These are phyloP conservation scores for Rhinichthys klamathensis DNA, from an alignment of 2,113 vertebrate genomes.

Conservation along the genomic window DNA sequence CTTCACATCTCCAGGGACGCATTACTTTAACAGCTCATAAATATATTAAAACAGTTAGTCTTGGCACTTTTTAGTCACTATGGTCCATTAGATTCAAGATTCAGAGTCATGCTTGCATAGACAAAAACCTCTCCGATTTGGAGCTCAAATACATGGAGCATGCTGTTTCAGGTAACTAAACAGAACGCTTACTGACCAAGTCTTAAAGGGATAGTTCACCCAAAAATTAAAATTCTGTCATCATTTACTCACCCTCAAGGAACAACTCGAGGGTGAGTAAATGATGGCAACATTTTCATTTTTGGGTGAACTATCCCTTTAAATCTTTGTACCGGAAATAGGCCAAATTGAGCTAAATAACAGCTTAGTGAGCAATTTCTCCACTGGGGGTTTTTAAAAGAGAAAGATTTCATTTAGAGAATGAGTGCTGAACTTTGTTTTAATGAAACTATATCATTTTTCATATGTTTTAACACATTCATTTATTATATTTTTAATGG, in stretches of 20 bases:
- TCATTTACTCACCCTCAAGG: too few relatives aligned
- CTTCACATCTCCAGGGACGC: conserved; percentile 10
- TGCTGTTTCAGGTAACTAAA: background rate
- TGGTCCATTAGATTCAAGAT: background rate
- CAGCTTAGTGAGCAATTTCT: background rate
- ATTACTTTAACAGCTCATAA: conserved; percentile 24
- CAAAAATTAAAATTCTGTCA: too few relatives aligned
- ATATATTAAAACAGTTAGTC: conserved; percentile 13
- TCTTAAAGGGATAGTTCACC: too few relatives aligned
- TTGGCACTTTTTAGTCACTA: conserved; percentile 11
- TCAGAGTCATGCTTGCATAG: background rate
- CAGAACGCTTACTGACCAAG: background rate
- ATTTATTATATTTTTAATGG: conserved; percentile 4
- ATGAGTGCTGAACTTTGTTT: background rate
- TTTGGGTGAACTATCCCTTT: too few relatives aligned
- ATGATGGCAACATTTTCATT: too few relatives aligned
- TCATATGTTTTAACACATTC: conserved; percentile 5
- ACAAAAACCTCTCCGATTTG: background rate
- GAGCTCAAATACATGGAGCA: background rate
- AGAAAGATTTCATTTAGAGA: background rate
- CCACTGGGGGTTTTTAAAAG: background rate
- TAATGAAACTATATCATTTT: background rate
- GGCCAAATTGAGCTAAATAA: background rate
- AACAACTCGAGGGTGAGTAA: too few relatives aligned
- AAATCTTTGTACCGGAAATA: background rate